phyloP scores from a whole-genome alignment of 92 coral and sea anemone genomes.

The Palythoa heliodiscus region DNA sequence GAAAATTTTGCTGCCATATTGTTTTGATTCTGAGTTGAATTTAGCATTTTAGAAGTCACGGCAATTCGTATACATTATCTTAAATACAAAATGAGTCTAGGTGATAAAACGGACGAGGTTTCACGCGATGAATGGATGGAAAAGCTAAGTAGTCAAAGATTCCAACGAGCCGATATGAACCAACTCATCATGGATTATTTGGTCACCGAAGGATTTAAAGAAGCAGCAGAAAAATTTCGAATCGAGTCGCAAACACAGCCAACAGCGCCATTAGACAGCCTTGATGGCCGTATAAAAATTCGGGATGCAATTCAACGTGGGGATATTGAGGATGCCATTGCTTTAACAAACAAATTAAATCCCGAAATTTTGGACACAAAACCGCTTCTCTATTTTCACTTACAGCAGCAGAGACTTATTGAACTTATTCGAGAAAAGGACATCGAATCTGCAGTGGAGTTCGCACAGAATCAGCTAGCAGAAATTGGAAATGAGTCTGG shows the following conservation, averaged over 20 bases:
- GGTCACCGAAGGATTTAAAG: conserved; percentile 99
- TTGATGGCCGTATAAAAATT: conserved; percentile 94
- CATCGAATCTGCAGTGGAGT: conserved; percentile 96
- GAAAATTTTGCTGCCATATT: conserved; percentile 55
- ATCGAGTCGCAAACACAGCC: conserved; percentile 95
- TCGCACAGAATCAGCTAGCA: conserved; percentile 97
- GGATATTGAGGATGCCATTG: conserved; percentile 89
- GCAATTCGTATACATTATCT: background rate
- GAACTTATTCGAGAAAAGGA: conserved; percentile 95
- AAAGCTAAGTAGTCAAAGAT: conserved; percentile 77
- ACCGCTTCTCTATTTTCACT: conserved; percentile 84
- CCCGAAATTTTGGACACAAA: conserved; percentile 97
- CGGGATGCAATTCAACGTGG: conserved; percentile 98
- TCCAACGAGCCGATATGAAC: conserved; percentile 97
- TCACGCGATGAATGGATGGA: conserved; percentile 98
- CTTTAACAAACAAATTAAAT: conserved; percentile 90
- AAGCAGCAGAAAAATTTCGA: conserved; percentile 98
- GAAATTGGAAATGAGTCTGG: conserved; percentile 97
- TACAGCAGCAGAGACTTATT: conserved; percentile 95
- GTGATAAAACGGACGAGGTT: conserved; percentile 83
- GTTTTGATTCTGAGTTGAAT: conserved; percentile 17
- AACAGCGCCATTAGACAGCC: conserved; percentile 81
- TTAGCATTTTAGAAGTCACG: background rate
- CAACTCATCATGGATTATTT: conserved; percentile 95
- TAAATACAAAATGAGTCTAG: conserved; percentile 77